Evolutionary conservation across 1,140 invertebrate genomes (phyloP), one percentile per base, ranked within the genome.

Genomic region (Frieseomelitta varia): DNA sequence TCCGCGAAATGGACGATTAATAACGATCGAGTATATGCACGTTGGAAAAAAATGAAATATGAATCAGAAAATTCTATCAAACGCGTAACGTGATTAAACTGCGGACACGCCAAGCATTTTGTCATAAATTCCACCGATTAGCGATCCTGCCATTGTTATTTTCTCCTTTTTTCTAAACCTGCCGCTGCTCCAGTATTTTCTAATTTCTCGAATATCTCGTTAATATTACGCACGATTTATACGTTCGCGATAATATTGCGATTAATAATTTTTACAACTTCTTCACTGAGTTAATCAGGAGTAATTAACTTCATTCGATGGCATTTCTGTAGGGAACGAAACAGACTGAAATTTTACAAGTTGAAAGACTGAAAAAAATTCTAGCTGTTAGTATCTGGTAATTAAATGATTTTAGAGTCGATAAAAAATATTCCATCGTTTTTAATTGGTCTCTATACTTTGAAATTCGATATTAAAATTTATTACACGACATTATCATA

Each of bases 1-100:
- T 84, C 82, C 77, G 53, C 34, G 61, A 85, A 85, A 81, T 85
- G 78, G 68, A 58, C 83, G 83, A 85, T 85, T 85, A 85, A 81
- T 81, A 85, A 84, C 81, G 76, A 79, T 63, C 75, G 67, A 71
- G 61, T 63, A 78, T 69, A 61, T 21, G 51, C n/a, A 47, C 65
- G 53, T 19, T 27, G 30, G 39, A 53, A 51, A 58, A 51, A 27
- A 67, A 34, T 34, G 65, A 67, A 72, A 63, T 65, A 65, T 27
- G 47, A 81, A 65, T 58, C 24, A 24, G 47, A 34, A 72, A 65
- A 74, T 81, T 81, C 68, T 47, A 81, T 65, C 63, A 58, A 77
- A 83, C 53, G n/a, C 53, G n/a, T 55, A 58, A 47, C 65, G 69
- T 53, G 39, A n/a, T 17, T 34, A 17, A 58, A 69, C 0, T 61